A percentile compares a stretch with the other conserved stretches of the same genome.
Conservation (phyloP, 2,888 invertebrate genomes). For the Rhaphigaster nebulosa region DNA sequence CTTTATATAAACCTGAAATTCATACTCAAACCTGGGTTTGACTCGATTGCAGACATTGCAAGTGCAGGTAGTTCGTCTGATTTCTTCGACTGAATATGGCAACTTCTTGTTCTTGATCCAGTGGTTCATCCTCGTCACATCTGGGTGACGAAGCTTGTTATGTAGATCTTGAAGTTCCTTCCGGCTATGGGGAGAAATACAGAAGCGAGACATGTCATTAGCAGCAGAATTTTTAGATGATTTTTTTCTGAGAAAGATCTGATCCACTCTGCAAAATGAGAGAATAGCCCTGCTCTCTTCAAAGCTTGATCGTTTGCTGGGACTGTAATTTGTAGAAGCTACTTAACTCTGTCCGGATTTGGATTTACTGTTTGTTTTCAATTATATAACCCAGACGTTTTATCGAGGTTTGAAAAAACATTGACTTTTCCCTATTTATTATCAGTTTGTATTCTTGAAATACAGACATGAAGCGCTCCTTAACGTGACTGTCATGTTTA, state of each 20-base stretch:
- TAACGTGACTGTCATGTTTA: not conserved
- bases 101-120: conserved; percentile 1
- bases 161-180: too few species aligned
- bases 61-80: not conserved
- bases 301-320: not conserved
- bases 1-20: too few species aligned
- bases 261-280: not conserved
- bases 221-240: not conserved
- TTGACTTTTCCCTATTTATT: not conserved
- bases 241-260: not conserved
- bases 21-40: conserved; percentile 10
- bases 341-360: not conserved
- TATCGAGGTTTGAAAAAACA: not conserved
- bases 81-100: too few species aligned
- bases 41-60: not conserved
- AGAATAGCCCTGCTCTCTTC: too few species aligned
- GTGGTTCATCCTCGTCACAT: not conserved
- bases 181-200: not conserved
- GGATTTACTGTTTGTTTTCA: not conserved
- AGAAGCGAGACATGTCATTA: not conserved
- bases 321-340: not conserved
- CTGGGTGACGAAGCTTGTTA: too few species aligned
- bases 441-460: not conserved
- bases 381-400: not conserved
- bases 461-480: not conserved